Conservation (phyloP, 2,888 invertebrate genomes). For the Priocnemis perturbator region DNA sequence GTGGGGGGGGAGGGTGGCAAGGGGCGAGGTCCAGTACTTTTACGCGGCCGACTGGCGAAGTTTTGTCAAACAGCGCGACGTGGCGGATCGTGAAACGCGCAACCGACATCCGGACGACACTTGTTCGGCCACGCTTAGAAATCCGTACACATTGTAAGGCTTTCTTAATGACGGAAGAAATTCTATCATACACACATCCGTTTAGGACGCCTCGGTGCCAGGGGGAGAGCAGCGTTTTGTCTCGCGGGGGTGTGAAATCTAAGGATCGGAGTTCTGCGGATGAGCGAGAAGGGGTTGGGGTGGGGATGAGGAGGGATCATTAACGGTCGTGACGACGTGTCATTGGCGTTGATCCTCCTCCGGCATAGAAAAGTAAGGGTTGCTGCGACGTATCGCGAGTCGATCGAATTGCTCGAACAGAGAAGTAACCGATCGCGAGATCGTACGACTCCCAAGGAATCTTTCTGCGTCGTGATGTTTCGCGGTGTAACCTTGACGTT, state of each 20-base stretch:
- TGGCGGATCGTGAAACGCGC: neutral
- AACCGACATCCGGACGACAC: conserved; percentile 49
- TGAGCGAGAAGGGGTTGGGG: neutral
- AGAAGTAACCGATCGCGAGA: too few species aligned
- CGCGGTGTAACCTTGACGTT: too few species aligned
- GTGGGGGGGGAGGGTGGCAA: conserved; percentile 20
- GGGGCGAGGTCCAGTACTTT: conserved; percentile 44
- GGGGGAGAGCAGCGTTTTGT: conserved; percentile 65
- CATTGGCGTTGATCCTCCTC: conserved; percentile 58
- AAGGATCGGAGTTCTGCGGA: conserved; percentile 55
- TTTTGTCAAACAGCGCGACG: conserved; percentile 47
- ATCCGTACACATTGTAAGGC: conserved; percentile 68
- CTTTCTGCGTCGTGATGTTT: neutral
- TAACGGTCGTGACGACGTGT: conserved; percentile 63
- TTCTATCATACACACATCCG: conserved; percentile 73
- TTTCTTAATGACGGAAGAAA: conserved; percentile 76
- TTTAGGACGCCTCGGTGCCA: conserved; percentile 66
- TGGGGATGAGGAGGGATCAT: conserved; percentile 58
- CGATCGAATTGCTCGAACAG: neutral
- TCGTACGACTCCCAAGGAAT: neutral
- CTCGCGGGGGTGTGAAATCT: conserved; percentile 57
- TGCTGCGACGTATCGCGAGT: conserved; percentile 20
- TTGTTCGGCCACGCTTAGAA: conserved; percentile 61
- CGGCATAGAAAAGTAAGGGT: conserved; percentile 11
- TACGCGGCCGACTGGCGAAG: conserved; percentile 38